phyloP scores from a whole-genome alignment of 2,797 vertebrate species.

The Crenuchus spilurus region DNA sequence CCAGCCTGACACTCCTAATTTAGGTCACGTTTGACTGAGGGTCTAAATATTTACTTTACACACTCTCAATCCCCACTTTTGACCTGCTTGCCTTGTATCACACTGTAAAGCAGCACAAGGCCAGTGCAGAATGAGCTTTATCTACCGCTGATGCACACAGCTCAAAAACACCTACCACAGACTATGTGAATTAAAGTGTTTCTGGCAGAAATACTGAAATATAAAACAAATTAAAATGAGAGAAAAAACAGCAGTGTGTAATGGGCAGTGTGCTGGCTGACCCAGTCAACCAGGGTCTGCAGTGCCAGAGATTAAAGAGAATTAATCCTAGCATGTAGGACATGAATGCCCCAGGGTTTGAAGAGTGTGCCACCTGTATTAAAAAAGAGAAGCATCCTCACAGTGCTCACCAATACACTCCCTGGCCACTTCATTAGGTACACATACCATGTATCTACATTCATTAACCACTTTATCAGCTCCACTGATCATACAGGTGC shows the following conservation, averaged over 20 bases:
- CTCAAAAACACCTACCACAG: background rate
- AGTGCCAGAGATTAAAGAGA: slow-evolving; percentile 21
- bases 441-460: too few species aligned
- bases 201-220: slow-evolving; percentile 34
- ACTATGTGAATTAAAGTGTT: slow-evolving; percentile 9
- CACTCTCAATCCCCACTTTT: background rate
- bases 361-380: slow-evolving; percentile 4
- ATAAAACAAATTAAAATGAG: slow-evolving; percentile 34
- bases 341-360: slow-evolving; percentile 27
- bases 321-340: slow-evolving; percentile 54
- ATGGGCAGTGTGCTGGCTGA: background rate
- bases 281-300: background rate
- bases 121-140: background rate
- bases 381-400: background rate
- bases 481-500: too few species aligned
- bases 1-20: slow-evolving; percentile 16
- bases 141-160: background rate
- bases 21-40: slow-evolving; percentile 12
- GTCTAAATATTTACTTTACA: slow-evolving; percentile 51
- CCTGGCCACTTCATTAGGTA: too few species aligned
- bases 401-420: background rate
- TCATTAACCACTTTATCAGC: too few species aligned
- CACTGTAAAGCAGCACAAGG: background rate
- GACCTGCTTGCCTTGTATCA: background rate
- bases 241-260: slow-evolving; percentile 11